Percentiles rank a stretch among this genome's conserved stretches.
Conservation (phyloP, 1,140 invertebrate species). For the Parasteatoda tepidariorum region DNA sequence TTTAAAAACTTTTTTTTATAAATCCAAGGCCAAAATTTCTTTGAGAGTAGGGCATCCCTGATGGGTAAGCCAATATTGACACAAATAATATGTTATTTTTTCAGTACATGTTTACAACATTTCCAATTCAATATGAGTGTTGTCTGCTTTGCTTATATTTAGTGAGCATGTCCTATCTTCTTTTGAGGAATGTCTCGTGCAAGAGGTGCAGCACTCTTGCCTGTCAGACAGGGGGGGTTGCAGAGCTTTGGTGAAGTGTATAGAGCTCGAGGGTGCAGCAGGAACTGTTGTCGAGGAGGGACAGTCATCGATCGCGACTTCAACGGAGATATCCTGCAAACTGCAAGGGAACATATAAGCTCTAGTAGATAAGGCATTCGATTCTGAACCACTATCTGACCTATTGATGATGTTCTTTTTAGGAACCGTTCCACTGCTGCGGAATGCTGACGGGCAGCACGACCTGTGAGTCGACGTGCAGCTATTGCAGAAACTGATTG, state of each 20-base stretch:
- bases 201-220: too few species aligned
- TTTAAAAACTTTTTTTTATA: too few species aligned
- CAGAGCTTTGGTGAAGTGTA: constrained; percentile 10
- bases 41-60: too few species aligned
- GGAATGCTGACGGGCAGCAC: constrained; percentile 44
- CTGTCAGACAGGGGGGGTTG: too few species aligned
- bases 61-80: too few species aligned
- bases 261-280: constrained; percentile 18
- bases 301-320: constrained; percentile 65
- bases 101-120: constrained; percentile 37
- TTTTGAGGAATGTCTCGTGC: too few species aligned
- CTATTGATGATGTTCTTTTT: neutral
- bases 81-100: too few species aligned
- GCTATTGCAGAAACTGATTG: constrained; percentile 54
- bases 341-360: constrained; percentile 85
- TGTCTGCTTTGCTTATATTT: neutral
- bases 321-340: constrained; percentile 83
- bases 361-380: constrained; percentile 56
- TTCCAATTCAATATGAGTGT: constrained; percentile 11
- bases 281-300: constrained; percentile 37
- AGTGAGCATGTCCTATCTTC: constrained; percentile 22
- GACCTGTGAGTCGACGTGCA: constrained; percentile 49
- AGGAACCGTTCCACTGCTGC: neutral
- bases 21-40: too few species aligned
- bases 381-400: constrained; percentile 27